These are phyloP conservation scores for Dufourea novaeangliae DNA, from an alignment of 1,140 invertebrate genomes.

Conservation along the genomic window DNA sequence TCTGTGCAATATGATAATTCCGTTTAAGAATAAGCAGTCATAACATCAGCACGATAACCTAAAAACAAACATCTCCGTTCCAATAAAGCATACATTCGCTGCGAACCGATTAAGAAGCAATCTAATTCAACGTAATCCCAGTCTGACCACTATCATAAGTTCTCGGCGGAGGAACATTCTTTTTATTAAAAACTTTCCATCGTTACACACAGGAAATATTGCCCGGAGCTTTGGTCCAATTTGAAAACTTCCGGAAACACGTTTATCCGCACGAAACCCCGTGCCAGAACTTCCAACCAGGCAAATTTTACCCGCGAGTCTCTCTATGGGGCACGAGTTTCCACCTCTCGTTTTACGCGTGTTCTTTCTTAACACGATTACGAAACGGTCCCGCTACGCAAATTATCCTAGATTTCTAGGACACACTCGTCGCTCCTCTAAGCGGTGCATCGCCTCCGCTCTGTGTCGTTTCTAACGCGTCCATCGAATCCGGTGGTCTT, in stretches of 20 bases:
- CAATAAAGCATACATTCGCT: background rate
- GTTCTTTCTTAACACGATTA: background rate
- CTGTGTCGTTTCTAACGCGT: constrained; percentile 1
- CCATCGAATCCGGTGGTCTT: constrained; percentile 51
- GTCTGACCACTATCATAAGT: background rate
- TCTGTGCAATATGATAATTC: too few relatives aligned
- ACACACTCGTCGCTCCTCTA: background rate
- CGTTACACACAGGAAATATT: background rate
- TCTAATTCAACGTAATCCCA: background rate
- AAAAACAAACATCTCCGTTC: too few relatives aligned
- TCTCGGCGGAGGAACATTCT: background rate
- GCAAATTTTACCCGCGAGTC: background rate
- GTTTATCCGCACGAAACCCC: background rate
- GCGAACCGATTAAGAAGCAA: background rate
- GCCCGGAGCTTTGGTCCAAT: background rate
- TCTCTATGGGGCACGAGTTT: background rate
- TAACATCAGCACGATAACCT: too few relatives aligned
- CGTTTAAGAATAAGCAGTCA: too few relatives aligned
- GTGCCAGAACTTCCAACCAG: background rate
- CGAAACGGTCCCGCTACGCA: constrained; percentile 21
- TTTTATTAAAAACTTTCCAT: background rate
- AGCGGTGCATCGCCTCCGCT: constrained; percentile 13
- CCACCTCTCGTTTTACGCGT: background rate
- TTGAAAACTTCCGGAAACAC: background rate
- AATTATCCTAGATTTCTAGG: constrained; percentile 42